These are phyloP conservation scores for Tachina grossa DNA, from an alignment of 2,888 invertebrate genomes.

Conservation along the genomic window DNA sequence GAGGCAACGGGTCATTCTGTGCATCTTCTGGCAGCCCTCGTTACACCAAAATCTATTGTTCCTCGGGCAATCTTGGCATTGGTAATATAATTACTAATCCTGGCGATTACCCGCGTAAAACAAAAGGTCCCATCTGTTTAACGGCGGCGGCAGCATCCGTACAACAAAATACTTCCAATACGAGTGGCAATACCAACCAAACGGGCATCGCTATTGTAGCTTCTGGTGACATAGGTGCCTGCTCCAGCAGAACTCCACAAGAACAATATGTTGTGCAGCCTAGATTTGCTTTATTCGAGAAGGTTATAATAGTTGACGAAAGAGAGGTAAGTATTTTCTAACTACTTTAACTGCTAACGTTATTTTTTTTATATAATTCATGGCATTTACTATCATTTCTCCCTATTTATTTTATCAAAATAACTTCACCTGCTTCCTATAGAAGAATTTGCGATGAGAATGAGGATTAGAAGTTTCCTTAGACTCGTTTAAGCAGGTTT, in stretches of 20 bases:
- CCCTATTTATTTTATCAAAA: too few relatives aligned
- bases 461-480: too few relatives aligned
- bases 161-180: conserved; percentile 45
- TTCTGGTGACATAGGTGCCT: conserved; percentile 8
- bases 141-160: conserved; percentile 74
- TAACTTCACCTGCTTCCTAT: too few relatives aligned
- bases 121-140: conserved; percentile 80
- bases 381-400: too few relatives aligned
- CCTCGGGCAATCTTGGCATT: conserved; percentile 79
- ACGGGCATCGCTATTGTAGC: conserved; percentile 36
- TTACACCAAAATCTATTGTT: conserved; percentile 79
- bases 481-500: too few relatives aligned
- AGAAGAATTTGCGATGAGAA: too few relatives aligned
- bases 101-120: conserved; percentile 81
- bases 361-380: too few relatives aligned
- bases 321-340: conserved; percentile 77
- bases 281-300: conserved; percentile 80
- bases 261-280: conserved; percentile 71
- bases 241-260: conserved; percentile 37
- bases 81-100: conserved; percentile 81
- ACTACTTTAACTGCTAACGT: too few relatives aligned
- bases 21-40: conserved; percentile 74
- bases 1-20: conserved; percentile 25
- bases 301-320: conserved; percentile 82
- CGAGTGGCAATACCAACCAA: conserved; percentile 50